Evolutionary conservation across 2,888 invertebrate genomes (phyloP).

Genomic region (Polyommatus icarus): DNA sequence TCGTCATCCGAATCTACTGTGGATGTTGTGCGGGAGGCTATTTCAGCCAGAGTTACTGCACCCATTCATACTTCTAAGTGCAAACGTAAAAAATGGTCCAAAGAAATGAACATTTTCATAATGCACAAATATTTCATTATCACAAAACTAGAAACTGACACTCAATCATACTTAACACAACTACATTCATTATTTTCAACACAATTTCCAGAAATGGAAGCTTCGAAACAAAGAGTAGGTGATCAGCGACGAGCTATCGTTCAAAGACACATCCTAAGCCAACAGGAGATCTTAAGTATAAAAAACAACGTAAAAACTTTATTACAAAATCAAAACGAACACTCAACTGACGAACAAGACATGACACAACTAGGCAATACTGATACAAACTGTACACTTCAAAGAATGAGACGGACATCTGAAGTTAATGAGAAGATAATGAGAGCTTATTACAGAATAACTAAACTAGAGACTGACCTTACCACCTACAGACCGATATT

Average conservation of each 20-base stretch:
- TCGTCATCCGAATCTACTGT: not conserved
- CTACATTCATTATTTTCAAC: not conserved
- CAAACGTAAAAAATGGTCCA: not conserved
- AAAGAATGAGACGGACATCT: not conserved
- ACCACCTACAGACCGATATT: not conserved
- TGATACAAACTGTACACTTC: too few relatives aligned
- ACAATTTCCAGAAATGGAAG: not conserved
- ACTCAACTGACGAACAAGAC: too few relatives aligned
- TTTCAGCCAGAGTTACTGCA: not conserved
- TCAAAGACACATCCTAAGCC: not conserved
- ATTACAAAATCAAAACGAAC: too few relatives aligned
- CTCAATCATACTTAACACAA: not conserved
- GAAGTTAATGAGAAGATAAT: not conserved
- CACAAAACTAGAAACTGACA: not conserved
- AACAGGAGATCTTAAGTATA: not conserved
- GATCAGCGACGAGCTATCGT: not conserved
- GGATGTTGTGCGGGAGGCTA: constrained; percentile 3
- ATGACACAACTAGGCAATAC: too few relatives aligned
- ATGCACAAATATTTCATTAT: not conserved
- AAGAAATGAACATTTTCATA: constrained; percentile 1
- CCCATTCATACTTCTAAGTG: not conserved
- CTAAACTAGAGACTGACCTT: not conserved
- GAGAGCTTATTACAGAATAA: not conserved
- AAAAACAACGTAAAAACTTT: not conserved
- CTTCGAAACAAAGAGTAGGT: not conserved